phyloP scores from a whole-genome alignment of 2,797 vertebrate genomes.

The Scleropages formosus region DNA sequence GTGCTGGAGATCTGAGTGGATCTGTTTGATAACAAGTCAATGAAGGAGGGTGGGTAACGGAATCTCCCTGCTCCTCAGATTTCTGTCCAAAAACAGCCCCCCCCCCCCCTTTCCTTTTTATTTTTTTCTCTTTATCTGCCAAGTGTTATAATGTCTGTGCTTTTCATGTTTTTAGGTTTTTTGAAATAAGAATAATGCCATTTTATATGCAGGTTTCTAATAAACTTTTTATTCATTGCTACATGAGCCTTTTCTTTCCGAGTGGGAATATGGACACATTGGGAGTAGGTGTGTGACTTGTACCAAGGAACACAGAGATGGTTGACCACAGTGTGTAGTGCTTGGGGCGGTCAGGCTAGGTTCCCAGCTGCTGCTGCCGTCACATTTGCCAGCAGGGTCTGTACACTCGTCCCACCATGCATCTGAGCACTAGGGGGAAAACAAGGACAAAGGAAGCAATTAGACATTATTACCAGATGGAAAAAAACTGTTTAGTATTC shows the following conservation, averaged over 20 bases:
- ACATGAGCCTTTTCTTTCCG: constrained; percentile 28
- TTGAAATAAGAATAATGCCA: constrained; percentile 5
- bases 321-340: background rate
- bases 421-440: constrained; percentile 77
- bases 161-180: constrained; percentile 9
- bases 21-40: constrained; percentile 31
- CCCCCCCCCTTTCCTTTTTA: constrained; percentile 34
- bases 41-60: constrained; percentile 24
- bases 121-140: constrained; percentile 3
- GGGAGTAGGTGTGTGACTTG: background rate
- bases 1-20: constrained; percentile 30
- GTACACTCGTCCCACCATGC: constrained; percentile 95
- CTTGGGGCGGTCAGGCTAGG: background rate
- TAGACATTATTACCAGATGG: constrained; percentile 10
- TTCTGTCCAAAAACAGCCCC: constrained; percentile 21
- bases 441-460: constrained; percentile 27
- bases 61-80: constrained; percentile 24
- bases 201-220: constrained; percentile 48
- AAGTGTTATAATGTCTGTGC: constrained; percentile 8
- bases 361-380: constrained; percentile 24
- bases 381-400: constrained; percentile 87
- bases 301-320: background rate
- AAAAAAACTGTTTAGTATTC: background rate
- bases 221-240: constrained; percentile 60
- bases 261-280: background rate